phyloP scores from a whole-genome alignment of 1,140 invertebrate genomes.

The Solen grandis region DNA sequence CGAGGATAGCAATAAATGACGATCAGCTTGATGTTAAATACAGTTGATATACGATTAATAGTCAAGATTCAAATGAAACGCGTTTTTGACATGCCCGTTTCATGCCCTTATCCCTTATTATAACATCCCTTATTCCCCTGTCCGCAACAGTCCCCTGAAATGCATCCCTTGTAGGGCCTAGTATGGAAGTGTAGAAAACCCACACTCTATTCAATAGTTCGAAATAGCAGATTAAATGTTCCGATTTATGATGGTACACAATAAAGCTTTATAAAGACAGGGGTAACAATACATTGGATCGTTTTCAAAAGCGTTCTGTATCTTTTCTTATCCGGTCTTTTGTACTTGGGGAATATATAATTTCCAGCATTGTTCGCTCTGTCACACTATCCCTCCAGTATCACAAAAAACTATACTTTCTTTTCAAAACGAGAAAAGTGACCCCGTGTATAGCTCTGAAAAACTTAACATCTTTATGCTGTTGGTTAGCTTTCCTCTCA shows the following conservation, averaged over 20 bases:
- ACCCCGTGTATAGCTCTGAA: too few species aligned
- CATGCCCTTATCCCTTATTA: not conserved
- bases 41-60: too few species aligned
- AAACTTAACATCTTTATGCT: too few species aligned
- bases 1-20: too few species aligned
- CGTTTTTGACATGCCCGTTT: too few species aligned
- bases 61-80: too few species aligned
- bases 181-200: too few species aligned
- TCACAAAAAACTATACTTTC: not conserved
- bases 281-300: constrained; percentile 43
- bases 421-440: not conserved
- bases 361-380: constrained; percentile 46
- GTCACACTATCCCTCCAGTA: not conserved
- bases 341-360: constrained; percentile 52
- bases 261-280: constrained; percentile 36
- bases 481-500: too few species aligned
- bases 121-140: not conserved
- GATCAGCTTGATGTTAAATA: too few species aligned
- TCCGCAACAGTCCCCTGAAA: too few species aligned
- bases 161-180: too few species aligned
- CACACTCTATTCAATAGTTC: not conserved
- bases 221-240: not conserved
- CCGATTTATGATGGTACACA: constrained; percentile 49
- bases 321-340: constrained; percentile 54
- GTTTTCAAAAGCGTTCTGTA: constrained; percentile 44